These are phyloP conservation scores for Laticauda laticaudata DNA, from an alignment of 2,113 vertebrate species.

Conservation along the genomic window DNA sequence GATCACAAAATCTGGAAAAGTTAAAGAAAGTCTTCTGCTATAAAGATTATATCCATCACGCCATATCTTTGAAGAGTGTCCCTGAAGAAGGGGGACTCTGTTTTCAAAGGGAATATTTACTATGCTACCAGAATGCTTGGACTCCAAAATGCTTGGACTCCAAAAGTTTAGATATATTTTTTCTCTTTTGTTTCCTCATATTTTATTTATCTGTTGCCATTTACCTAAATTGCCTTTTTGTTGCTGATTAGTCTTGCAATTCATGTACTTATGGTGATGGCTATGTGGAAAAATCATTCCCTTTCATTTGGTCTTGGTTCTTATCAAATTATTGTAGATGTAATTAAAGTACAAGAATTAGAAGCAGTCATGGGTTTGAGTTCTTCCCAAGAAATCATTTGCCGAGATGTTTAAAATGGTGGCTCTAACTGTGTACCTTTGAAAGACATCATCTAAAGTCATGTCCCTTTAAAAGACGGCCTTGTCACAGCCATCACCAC, in stretches of 20 bases:
- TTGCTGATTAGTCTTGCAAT: slow-evolving; percentile 59
- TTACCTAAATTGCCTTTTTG: slow-evolving; percentile 48
- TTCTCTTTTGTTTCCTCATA: slow-evolving; percentile 52
- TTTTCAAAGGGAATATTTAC: neutral
- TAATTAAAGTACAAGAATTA: slow-evolving; percentile 58
- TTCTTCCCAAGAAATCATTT: slow-evolving; percentile 54
- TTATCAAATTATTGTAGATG: slow-evolving; percentile 62
- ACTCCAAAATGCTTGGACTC: slow-evolving; percentile 35
- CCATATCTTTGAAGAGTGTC: neutral
- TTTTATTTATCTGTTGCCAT: slow-evolving; percentile 52
- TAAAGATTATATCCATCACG: neutral
- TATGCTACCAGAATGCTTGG: neutral
- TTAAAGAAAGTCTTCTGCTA: neutral
- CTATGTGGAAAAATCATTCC: slow-evolving; percentile 54
- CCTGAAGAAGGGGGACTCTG: neutral
- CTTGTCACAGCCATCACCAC: slow-evolving; percentile 29
- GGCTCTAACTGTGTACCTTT: slow-evolving; percentile 40
- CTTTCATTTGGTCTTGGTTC: slow-evolving; percentile 63
- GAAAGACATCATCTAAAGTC: slow-evolving; percentile 47
- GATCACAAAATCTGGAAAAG: neutral
- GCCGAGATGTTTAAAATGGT: slow-evolving; percentile 56
- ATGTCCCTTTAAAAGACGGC: slow-evolving; percentile 24
- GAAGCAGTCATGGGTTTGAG: slow-evolving; percentile 43
- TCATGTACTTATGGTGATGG: slow-evolving; percentile 56
- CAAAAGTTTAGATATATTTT: slow-evolving; percentile 49